Evolutionary conservation across 2,113 vertebrate species (phyloP), one percentile per base, ranked within the genome.

Genomic region (Tyto alba): DNA sequence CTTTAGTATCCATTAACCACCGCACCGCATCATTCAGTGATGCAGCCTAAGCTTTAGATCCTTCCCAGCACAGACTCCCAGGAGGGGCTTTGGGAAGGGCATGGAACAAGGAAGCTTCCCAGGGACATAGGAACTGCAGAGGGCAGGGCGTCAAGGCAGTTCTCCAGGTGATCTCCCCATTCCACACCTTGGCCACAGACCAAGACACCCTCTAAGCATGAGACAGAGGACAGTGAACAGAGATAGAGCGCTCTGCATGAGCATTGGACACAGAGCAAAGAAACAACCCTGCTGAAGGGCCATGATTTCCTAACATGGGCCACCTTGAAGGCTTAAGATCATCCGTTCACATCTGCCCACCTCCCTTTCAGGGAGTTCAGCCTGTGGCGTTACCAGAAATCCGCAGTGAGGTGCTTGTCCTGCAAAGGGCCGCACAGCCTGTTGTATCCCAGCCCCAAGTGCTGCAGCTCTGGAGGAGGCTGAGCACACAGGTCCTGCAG

Each of bases 371-470:
- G 74, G 14, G 72, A 47, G 0, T 50, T 71, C 45, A 92, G 34
- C 55, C 30, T 13, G 57, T 9, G 2, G 9, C 13, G n/a, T 97
- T 97, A 99, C 99, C 99, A 99, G 95, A 98, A 95, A 15, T 69
- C n/a, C 2, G 67, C 62, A 2, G 98, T 98, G 71, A 99, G 43
- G 40, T 95, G 96, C 12, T 74, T 83, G 20, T 97, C 72, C 34
- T 98, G 98, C 5, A 80, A 64, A 47, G 93, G 90, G 27, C 96
- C 97, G 4, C 96, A 90, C 17, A 99, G 97, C 6, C 34, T 68
- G 96, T 99, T 99, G 93, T 98, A 96, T 8, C 98, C 96, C 13
- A 99, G 94, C 9, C 99, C 98, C 71, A 99, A 57, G 91, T 99
- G 98, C 90, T 98, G 98, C 3, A 99, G 97, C 12, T 11, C 13